phyloP scores from a whole-genome alignment of 2,113 vertebrate species.

The Lophura nycthemera region DNA sequence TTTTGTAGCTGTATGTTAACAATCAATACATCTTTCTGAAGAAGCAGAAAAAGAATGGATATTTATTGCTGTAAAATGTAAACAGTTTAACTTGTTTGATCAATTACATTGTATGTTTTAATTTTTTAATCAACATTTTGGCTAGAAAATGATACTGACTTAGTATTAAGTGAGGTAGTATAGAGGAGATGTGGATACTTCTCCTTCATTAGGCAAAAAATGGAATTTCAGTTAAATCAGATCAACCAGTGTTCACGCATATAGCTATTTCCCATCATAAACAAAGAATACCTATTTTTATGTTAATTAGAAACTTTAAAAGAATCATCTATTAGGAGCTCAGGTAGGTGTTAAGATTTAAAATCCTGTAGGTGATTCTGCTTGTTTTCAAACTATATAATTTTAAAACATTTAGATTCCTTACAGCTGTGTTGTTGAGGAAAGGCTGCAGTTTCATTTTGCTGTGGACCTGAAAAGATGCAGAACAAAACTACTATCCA shows the following conservation, averaged over 20 bases:
- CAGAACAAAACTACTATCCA: neutral
- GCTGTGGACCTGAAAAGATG: neutral
- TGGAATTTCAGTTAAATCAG: slow-evolving; percentile 16
- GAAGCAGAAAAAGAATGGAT: neutral
- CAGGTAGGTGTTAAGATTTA: neutral
- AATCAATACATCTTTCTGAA: slow-evolving; percentile 12
- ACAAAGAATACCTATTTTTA: neutral
- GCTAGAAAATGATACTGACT: neutral
- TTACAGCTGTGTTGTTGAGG: neutral
- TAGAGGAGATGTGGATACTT: neutral
- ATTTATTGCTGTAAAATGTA: neutral
- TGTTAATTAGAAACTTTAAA: neutral
- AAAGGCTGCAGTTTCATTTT: neutral
- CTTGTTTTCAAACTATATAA: neutral
- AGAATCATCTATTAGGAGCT: neutral
- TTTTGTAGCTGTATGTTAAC: neutral
- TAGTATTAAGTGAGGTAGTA: neutral
- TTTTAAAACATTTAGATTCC: neutral
- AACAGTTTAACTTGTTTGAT: neutral
- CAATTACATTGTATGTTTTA: slow-evolving; percentile 20
- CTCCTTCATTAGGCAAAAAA: neutral
- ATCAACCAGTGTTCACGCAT: neutral
- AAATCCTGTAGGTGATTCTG: neutral
- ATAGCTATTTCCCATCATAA: neutral
- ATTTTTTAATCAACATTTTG: neutral